A percentile compares a stretch with the other conserved stretches of the same genome.
Evolutionary conservation across 2,888 invertebrate genomes (phyloP).

Genomic region (Oegoconia quadripuncta): DNA sequence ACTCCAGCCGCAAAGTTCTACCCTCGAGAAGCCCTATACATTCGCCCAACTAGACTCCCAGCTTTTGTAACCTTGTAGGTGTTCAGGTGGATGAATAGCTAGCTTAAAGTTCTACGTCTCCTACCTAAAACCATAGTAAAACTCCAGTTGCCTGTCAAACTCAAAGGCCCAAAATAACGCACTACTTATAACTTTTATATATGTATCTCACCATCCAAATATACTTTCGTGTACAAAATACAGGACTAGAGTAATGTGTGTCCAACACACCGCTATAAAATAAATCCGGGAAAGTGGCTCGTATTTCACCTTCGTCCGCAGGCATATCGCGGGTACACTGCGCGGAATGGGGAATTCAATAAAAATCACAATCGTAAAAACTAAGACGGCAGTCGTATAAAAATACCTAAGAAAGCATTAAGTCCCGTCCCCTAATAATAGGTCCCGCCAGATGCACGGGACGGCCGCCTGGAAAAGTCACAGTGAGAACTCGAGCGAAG

Average conservation of each 20-base stretch:
- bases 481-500: slow-evolving; percentile 71
- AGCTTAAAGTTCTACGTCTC: too few species aligned
- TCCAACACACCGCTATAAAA: slow-evolving; percentile 63
- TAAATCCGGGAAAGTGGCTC: slow-evolving; percentile 69
- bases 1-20: background rate
- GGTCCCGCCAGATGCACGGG: slow-evolving; percentile 77
- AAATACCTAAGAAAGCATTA: slow-evolving; percentile 76
- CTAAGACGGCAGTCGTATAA: slow-evolving; percentile 72
- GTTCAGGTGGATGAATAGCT: too few species aligned
- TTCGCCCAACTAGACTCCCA: too few species aligned
- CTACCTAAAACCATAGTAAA: too few species aligned
- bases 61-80: too few species aligned
- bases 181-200: background rate
- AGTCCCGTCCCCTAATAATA: slow-evolving; percentile 76
- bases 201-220: background rate
- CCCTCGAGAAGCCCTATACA: too few species aligned
- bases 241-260: slow-evolving; percentile 46
- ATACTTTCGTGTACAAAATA: slow-evolving; percentile 31
- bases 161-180: too few species aligned
- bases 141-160: too few species aligned
- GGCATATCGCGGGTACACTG: slow-evolving; percentile 47
- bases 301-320: slow-evolving; percentile 70
- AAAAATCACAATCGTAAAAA: slow-evolving; percentile 78
- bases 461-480: slow-evolving; percentile 76
- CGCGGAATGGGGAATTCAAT: slow-evolving; percentile 62